Evolutionary conservation across 2,797 vertebrate species (phyloP), one percentile per base, ranked within the genome.

Genomic region (Heliangelus exortis): DNA sequence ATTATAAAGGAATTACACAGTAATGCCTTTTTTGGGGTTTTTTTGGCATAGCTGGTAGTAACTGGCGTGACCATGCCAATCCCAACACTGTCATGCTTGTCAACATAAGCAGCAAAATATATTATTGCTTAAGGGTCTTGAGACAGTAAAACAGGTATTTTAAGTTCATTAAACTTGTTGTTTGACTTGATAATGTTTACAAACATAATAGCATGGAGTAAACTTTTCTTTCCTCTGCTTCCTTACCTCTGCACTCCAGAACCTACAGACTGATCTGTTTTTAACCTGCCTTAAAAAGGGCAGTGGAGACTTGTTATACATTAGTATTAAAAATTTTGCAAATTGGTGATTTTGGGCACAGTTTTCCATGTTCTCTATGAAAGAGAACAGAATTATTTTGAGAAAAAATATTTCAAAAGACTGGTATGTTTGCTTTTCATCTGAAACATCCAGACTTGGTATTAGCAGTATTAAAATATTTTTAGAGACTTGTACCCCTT

Each of bases 381-480:
- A 78, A 82, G 33, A 82, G 26, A 76, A 65, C 8, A 31, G 22
- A 80, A 77, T 79, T 90, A 63, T 90, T 92, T 88, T 61, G 21
- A 84, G 77, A 71, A 73, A 73, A 81, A 78, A 17, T 26, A 34
- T 80, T 87, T 82, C 9, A 72, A 67, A 92, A 76, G 47, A 51
- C 34, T 16, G 5, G 18, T 63, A 26, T 86, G 66, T 91, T 90
- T 95, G 29, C 29, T 84, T 93, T 96, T 76, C 45, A 69, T 93
- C 26, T 58, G 59, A 69, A 36, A n/a, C 45, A 91, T 77, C 29
- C 57, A 88, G 53, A 39, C 12, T 82, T 89, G 84, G 91, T 89
- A 82, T 72, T 90, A 89, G 48, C 33, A 61, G 36, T 41, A 67
- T 69, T 79, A 90, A 87, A 93, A 84, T 94, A 92, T 54, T 92